Percentiles rank a stretch among this genome's conserved stretches.
Evolutionary conservation across 1,140 invertebrate species (phyloP).

Genomic region (Philotrypesis tridentata): DNA sequence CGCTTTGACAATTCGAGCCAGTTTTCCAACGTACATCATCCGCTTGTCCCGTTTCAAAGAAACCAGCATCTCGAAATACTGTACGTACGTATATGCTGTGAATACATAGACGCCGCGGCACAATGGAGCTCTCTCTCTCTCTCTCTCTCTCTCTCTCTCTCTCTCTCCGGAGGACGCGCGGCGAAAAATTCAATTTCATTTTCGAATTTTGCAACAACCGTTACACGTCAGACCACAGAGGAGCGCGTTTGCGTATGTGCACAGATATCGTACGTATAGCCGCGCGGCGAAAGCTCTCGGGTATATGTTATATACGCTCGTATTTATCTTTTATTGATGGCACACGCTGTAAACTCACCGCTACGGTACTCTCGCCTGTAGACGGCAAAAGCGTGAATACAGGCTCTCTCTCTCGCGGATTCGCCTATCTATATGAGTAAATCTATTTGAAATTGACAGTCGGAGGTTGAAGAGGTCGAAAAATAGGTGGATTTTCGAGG

Average conservation of each 20-base stretch:
- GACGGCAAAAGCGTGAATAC: background rate
- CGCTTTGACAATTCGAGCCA: background rate
- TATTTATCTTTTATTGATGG: constrained; percentile 19
- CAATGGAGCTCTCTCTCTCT: too few species aligned
- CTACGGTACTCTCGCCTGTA: background rate
- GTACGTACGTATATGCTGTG: too few species aligned
- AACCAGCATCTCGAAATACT: too few species aligned
- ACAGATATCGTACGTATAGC: background rate
- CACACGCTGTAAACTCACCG: background rate
- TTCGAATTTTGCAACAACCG: background rate
- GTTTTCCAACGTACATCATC: background rate
- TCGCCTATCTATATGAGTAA: background rate
- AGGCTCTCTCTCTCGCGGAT: background rate
- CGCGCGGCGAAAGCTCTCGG: background rate
- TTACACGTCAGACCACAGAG: background rate
- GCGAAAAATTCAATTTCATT: background rate
- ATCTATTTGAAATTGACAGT: background rate
- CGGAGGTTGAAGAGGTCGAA: too few species aligned
- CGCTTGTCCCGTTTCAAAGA: background rate
- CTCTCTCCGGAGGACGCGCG: too few species aligned
- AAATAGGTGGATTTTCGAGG: too few species aligned
- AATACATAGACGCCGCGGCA: too few species aligned
- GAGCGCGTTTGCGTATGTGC: too few species aligned
- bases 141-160: too few species aligned
- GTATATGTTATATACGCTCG: background rate